A percentile compares a stretch with the other conserved stretches of the same genome.
phyloP scores from a whole-genome alignment of 1,140 invertebrate species.

The Formica selysi region DNA sequence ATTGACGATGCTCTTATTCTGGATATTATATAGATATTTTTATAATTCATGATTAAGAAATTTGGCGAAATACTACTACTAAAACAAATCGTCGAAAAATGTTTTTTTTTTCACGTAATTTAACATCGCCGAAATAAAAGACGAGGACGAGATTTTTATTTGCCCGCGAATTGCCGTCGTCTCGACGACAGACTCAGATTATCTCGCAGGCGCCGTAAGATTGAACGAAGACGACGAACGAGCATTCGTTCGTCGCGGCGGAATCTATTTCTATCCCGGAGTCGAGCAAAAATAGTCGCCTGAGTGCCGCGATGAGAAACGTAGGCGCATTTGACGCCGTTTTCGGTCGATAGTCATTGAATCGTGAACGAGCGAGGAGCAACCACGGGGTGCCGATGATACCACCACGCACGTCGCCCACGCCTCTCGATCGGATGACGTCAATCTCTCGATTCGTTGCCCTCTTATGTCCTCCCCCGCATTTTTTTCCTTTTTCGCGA shows the following conservation, averaged over 20 bases:
- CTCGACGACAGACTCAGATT: background rate
- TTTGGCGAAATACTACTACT: background rate
- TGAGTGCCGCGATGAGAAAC: conserved; percentile 40
- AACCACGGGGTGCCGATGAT: conserved; percentile 1
- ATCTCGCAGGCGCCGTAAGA: conserved; percentile 16
- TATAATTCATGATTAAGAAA: background rate
- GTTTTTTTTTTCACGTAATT: background rate
- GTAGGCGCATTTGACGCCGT: conserved; percentile 61
- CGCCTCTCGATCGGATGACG: conserved; percentile 64
- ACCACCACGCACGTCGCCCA: conserved; percentile 37
- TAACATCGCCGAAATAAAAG: background rate
- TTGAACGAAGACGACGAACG: conserved; percentile 30
- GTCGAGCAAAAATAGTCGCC: conserved; percentile 54
- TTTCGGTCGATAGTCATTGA: conserved; percentile 58
- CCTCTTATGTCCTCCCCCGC: background rate
- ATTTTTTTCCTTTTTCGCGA: background rate
- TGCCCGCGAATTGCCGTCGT: background rate
- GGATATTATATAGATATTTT: background rate
- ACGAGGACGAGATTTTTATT: background rate
- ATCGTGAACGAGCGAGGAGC: conserved; percentile 24
- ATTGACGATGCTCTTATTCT: background rate
- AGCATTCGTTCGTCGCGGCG: background rate
- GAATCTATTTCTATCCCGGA: conserved; percentile 54
- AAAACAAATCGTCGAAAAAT: background rate
- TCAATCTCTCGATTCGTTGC: conserved; percentile 62